These are phyloP conservation scores for Parnassius smintheus DNA, from an alignment of 2,888 invertebrate genomes.

Conservation along the genomic window DNA sequence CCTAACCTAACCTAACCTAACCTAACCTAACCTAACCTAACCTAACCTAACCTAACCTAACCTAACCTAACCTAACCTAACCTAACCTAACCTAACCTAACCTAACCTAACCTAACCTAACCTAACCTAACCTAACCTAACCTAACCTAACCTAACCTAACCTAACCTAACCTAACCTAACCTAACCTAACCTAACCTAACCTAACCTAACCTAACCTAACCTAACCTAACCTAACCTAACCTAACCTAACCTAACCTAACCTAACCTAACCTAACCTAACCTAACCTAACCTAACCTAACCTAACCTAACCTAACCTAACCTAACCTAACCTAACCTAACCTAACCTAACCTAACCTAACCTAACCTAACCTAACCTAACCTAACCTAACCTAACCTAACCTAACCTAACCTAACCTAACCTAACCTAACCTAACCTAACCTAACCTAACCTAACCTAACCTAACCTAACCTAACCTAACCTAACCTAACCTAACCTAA, in stretches of 20 bases:
- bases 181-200: constrained; percentile 34
- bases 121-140: constrained; percentile 31
- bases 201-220: constrained; percentile 36
- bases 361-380: background rate
- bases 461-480: background rate
- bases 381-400: background rate
- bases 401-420: background rate
- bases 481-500: background rate
- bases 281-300: background rate
- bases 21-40: constrained; percentile 29
- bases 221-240: constrained; percentile 32
- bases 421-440: background rate
- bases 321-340: background rate
- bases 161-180: constrained; percentile 29
- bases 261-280: background rate
- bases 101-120: constrained; percentile 34
- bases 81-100: constrained; percentile 27
- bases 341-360: background rate
- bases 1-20: constrained; percentile 32
- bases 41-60: constrained; percentile 25
- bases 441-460: background rate
- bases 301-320: background rate
- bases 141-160: constrained; percentile 24
- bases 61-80: constrained; percentile 24
- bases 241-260: too few species aligned